Evolutionary conservation across 2,113 vertebrate species (phyloP).

Genomic region (Malurus cyaneus): DNA sequence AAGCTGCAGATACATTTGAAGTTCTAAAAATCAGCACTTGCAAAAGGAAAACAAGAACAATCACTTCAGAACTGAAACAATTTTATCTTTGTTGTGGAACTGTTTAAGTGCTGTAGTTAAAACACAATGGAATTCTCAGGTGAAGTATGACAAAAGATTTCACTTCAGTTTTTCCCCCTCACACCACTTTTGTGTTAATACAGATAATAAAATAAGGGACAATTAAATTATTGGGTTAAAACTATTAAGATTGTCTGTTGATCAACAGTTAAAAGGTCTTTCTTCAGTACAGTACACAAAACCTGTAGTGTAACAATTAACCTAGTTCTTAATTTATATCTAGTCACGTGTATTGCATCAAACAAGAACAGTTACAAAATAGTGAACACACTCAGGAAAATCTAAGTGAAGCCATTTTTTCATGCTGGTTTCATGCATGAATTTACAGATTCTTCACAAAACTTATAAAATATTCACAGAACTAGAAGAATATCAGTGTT

Average conservation of each 20-base stretch:
- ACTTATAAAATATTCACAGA: slow-evolving; percentile 53
- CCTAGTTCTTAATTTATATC: neutral
- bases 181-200: neutral
- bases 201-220: neutral
- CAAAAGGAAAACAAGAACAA: neutral
- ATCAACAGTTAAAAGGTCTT: neutral
- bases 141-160: neutral
- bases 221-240: neutral
- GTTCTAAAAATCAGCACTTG: neutral
- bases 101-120: neutral
- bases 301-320: neutral
- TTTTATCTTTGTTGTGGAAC: neutral
- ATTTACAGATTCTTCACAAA: slow-evolving; percentile 18
- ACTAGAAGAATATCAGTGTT: slow-evolving; percentile 19
- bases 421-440: neutral
- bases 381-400: neutral
- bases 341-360: neutral
- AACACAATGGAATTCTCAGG: neutral
- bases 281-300: neutral
- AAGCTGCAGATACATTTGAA: neutral
- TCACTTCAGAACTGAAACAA: neutral
- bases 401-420: neutral
- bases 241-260: neutral
- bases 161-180: neutral
- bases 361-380: neutral